Conservation (phyloP, 1,140 invertebrate genomes). For the Sarcophaga peregrina region DNA sequence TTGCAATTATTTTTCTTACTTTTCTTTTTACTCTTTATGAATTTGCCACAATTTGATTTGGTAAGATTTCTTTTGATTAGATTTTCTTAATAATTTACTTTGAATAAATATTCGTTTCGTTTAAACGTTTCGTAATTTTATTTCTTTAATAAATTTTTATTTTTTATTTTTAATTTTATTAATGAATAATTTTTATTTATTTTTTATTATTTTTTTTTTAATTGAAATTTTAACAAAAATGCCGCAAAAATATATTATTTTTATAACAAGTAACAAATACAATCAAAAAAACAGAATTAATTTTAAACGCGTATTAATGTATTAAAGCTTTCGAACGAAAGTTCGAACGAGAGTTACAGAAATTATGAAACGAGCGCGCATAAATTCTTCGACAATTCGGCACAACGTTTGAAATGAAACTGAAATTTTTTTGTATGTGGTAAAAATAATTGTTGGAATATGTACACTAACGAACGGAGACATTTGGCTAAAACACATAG, state of each 20-base stretch:
- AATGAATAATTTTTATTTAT: background rate
- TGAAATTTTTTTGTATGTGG: constrained; percentile 54
- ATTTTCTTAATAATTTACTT: background rate
- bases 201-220: constrained; percentile 13
- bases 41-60: background rate
- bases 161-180: background rate
- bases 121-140: constrained; percentile 16
- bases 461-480: constrained; percentile 33
- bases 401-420: constrained; percentile 65
- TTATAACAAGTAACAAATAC: no score
- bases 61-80: background rate
- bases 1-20: background rate
- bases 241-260: background rate
- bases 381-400: constrained; percentile 49
- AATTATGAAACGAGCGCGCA: background rate
- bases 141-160: background rate
- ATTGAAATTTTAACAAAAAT: background rate
- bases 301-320: background rate
- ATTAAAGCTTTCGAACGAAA: background rate
- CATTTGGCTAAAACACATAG: constrained; percentile 26
- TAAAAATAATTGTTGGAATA: constrained; percentile 42
- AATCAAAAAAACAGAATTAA: background rate
- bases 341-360: no score
- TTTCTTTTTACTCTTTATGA: background rate
- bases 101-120: background rate